Base-by-base conservation (phyloP, 2,797 vertebrate genomes). In the Esox lucius region DNA sequence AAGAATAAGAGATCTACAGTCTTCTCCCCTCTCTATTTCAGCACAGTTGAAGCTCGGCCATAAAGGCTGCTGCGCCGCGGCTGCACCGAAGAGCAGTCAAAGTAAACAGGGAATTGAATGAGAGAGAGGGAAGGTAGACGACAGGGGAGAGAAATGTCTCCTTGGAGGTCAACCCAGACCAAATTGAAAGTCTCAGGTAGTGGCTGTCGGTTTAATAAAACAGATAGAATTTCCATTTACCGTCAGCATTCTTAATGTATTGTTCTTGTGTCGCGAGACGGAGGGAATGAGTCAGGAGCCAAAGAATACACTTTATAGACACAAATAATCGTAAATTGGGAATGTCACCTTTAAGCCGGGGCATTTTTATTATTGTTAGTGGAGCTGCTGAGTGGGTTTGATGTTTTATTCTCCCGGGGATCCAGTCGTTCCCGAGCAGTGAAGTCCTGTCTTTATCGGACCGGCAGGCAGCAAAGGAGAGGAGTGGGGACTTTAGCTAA, bases 291-390 rank as follows among this genome's bases (percentile, higher is more conserved):
- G 95, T 95, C 95, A 95, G 95, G 94, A 96, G 96, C 94, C 92
- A 92, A 95, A 95, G 95, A 97, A 98, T 95, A 96, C 96, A 95
- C 96, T 98, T 98, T 98, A 98, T 97, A 96, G 97, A 96, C 97
- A 97, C 96, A 97, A 98, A 98, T 97, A 98, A 97, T 96, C 96
- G 95, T 98, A 98, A 98, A 98, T 98, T 98, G 95, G 94, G 95
- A 97, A 97, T 98, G 97, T 98, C 97, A 98, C 97, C 96, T 98
- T 98, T 97, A 97, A 96, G 96, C 96, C 95, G 85, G 93, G 95
- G 95, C 96, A 94, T 97, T 98, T 98, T 98, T 98, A 98, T 98
- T 98, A 97, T 97, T 96, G 96, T 97, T 97, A 96, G 96, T 95
- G 94, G 94, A 95, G 95, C 94, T 96, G 95, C 95, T 96, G 96